Evolutionary conservation across 2,797 vertebrate species (phyloP).

Genomic region (Microctenopoma stevenorrisi): DNA sequence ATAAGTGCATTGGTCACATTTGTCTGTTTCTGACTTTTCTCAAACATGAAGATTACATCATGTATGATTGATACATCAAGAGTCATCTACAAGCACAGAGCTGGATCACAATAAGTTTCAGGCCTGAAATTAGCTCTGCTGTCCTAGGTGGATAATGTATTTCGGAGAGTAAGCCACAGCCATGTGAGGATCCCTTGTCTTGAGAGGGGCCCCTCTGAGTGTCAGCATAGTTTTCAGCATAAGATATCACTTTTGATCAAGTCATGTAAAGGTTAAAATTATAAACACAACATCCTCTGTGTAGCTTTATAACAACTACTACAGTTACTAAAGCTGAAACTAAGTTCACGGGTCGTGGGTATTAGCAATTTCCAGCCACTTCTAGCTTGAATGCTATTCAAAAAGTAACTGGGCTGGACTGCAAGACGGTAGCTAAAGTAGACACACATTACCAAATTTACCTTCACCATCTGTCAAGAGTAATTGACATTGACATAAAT

Average conservation of each 20-base stretch:
- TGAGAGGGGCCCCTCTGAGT: conserved; percentile 11
- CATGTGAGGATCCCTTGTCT: conserved; percentile 21
- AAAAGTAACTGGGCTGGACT: no score
- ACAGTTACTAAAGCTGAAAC: no score
- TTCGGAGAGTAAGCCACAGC: conserved; percentile 14
- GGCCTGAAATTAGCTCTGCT: no score
- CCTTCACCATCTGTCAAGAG: background rate
- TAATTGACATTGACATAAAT: background rate
- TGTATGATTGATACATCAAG: background rate
- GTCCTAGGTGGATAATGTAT: no score
- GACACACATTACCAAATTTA: conserved; percentile 38
- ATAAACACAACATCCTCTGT: no score
- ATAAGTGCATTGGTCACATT: background rate
- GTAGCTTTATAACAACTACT: no score
- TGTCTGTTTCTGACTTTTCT: background rate
- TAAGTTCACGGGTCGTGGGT: no score
- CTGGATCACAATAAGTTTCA: background rate
- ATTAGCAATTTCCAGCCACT: no score
- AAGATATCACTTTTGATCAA: background rate
- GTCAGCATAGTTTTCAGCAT: no score
- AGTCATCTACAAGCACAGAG: conserved; percentile 11
- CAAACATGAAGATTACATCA: no score
- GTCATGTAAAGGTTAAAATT: no score
- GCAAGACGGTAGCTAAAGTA: background rate
- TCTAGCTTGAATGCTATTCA: no score